Percentiles rank a stretch among this genome's conserved stretches.
These are phyloP conservation scores for Phodopus roborovskii DNA, from an alignment of 2,113 vertebrate genomes.

Conservation along the genomic window DNA sequence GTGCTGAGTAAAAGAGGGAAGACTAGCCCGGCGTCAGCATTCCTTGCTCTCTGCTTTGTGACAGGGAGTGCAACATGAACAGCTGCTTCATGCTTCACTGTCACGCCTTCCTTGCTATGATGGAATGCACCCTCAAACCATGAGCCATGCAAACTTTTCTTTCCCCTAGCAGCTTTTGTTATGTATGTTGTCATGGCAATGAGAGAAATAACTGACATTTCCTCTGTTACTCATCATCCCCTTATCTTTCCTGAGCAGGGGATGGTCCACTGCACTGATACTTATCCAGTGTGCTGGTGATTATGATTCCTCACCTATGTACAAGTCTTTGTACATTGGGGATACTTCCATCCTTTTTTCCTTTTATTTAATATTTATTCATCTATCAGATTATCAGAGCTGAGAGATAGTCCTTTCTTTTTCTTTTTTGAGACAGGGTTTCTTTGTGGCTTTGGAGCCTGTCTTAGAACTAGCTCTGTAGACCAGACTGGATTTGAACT, in stretches of 20 bases:
- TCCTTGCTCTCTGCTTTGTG: background rate
- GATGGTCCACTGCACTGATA: background rate
- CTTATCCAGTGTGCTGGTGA: background rate
- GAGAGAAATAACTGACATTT: background rate
- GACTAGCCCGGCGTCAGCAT: background rate
- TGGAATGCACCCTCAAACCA: background rate
- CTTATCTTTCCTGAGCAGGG: background rate
- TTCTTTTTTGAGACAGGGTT: too few species aligned
- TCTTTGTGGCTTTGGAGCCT: too few species aligned
- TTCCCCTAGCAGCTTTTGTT: background rate
- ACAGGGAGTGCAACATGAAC: background rate
- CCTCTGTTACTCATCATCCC: background rate
- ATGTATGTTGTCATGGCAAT: background rate
- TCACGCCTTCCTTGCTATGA: background rate
- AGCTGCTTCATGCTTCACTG: background rate
- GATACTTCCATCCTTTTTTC: background rate
- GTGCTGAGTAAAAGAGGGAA: background rate
- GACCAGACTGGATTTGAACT: too few species aligned
- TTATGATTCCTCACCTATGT: background rate
- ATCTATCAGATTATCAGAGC: background rate
- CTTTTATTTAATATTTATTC: conserved; percentile 37
- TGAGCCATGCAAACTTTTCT: background rate
- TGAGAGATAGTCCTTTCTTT: background rate
- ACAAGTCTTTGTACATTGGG: background rate
- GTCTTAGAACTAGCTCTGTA: too few species aligned